Base-by-base conservation (phyloP, 2,797 vertebrate genomes). In the Malurus splendens region DNA sequence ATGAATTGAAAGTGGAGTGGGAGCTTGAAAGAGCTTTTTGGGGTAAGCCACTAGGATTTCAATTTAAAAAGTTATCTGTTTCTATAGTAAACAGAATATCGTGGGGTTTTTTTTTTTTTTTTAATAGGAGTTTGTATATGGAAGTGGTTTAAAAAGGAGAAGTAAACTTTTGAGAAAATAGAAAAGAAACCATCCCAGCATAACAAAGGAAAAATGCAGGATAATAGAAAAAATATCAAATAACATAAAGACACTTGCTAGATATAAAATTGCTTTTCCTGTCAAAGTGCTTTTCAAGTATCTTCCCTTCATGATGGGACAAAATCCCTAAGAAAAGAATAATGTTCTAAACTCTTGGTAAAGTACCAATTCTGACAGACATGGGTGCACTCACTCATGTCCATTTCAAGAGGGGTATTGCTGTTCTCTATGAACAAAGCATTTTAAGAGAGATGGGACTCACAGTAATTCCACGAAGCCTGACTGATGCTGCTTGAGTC, bases 361-460 rank as follows among this genome's bases (percentile, higher is more conserved):
- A 81, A 75, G 3, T 23, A 56, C 4, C 0, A 0, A 12, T 89
- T 68, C 28, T 80, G 38, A 68, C 44, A 81, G 61, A 6, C 61
- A 55, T 3, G 11, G 39, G 54, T 15, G 6, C 60, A 74, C 12
- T 50, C n/a, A 52, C 7, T 50, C 0, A 0, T 32, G n/a, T 71
- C 15, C 15, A 12, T 81, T 80, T 87, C 28, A 65, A 65, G 62
- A 47, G 14, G 6, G 8, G 42, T 52, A 67, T 86, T 66, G 28
- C 14, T 72, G 25, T 51, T 86, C 57, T 68, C 10, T 36, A 33
- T 18, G 39, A 79, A 25, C 18, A 67, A 87, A 54, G 2, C 25
- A 36, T 76, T 92, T 87, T 39, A 71, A 87, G 32, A 75, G 30
- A 38, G 11, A 33, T 5, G 20, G 4, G 6, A 48, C 18, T 60